These are phyloP conservation scores for Perognathus longimembris DNA, from an alignment of 2,113 vertebrate genomes.

Conservation along the genomic window DNA sequence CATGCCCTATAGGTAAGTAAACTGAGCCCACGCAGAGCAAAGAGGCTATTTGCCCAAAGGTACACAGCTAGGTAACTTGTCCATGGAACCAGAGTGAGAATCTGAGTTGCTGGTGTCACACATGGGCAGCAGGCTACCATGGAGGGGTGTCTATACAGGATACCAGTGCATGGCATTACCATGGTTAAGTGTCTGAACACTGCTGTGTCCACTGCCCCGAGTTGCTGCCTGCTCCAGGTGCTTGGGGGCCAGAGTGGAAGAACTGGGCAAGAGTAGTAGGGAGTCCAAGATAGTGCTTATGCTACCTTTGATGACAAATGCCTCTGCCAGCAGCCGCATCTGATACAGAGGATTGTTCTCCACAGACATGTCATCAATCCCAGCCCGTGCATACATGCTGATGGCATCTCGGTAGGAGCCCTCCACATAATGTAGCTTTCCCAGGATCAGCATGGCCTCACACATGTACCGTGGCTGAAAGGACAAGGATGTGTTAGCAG, in stretches of 20 bases:
- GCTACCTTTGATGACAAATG: constrained; percentile 97
- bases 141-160: neutral
- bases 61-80: neutral
- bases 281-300: fast-evolving
- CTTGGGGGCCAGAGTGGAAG: neutral
- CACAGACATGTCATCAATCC: constrained; percentile 92
- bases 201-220: neutral
- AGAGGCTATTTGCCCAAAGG: neutral
- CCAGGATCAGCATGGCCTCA: constrained; percentile 95
- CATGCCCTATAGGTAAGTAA: neutral
- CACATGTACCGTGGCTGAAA: constrained; percentile 92
- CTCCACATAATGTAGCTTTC: constrained; percentile 96
- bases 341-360: constrained; percentile 93
- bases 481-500: constrained; percentile 18
- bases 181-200: neutral
- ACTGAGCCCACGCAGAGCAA: neutral
- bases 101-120: neutral
- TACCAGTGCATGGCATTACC: neutral
- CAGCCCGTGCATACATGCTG: constrained; percentile 96
- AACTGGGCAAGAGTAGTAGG: neutral
- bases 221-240: neutral
- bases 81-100: neutral
- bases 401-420: constrained; percentile 95
- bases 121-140: neutral
- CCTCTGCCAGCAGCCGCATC: constrained; percentile 95